These are phyloP conservation scores for Syngnathus typhle DNA, from an alignment of 2,113 vertebrate genomes.

Conservation along the genomic window DNA sequence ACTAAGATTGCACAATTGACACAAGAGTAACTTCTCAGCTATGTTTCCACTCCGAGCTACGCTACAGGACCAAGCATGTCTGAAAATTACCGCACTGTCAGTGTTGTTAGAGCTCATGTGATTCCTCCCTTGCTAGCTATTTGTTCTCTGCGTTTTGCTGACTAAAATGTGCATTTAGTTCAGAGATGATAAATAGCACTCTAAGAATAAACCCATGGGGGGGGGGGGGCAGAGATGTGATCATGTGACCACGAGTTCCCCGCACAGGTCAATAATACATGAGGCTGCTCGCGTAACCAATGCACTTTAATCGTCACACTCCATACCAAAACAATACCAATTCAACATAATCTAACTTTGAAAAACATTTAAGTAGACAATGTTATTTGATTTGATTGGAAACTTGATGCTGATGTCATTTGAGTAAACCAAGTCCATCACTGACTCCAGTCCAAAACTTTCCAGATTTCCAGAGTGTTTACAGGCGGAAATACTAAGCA, in stretches of 20 bases:
- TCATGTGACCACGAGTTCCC: constrained; percentile 25
- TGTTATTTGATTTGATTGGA: neutral
- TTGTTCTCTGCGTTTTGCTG: neutral
- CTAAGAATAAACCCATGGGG: constrained; percentile 22
- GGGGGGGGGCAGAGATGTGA: constrained; percentile 28
- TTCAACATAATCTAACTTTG: neutral
- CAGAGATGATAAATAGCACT: constrained; percentile 22
- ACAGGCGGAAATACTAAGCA: constrained; percentile 14
- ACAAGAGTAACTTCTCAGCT: neutral
- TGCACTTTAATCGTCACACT: constrained; percentile 27
- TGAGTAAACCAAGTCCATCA: neutral
- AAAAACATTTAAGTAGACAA: neutral
- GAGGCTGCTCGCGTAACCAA: constrained; percentile 46
- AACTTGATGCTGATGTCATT: neutral
- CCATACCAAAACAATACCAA: neutral
- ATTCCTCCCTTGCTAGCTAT: constrained; percentile 16
- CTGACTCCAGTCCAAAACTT: neutral
- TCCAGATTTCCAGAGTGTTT: neutral
- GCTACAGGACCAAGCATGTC: constrained; percentile 13
- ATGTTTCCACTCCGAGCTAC: constrained; percentile 15
- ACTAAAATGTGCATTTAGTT: constrained; percentile 28
- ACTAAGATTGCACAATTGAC: fast-evolving
- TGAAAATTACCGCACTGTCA: constrained; percentile 25
- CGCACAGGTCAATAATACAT: constrained; percentile 60
- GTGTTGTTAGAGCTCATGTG: constrained; percentile 34